Base-by-base conservation (phyloP, 30 jellyfish, hydroid and myxozoan genomes). In the Rhopilema esculentum region DNA sequence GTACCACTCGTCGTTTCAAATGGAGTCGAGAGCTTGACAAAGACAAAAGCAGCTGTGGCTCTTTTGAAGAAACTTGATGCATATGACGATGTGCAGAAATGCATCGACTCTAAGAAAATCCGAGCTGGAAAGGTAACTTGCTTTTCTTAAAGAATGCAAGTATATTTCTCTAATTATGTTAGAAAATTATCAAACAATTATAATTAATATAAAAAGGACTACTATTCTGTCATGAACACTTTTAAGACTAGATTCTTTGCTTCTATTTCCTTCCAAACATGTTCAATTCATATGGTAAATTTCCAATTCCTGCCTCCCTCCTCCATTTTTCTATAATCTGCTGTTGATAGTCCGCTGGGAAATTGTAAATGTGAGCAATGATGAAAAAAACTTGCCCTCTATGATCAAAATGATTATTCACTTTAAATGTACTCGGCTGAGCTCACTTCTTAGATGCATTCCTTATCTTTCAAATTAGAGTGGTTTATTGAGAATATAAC, bases 11-110 rank as follows among this genome's bases (percentile, higher is more conserved):
- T 93, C 57, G 84, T 95, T 64, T 48, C 91, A n/a, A 86, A 91
- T 88, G 92, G 89, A 6, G 72, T 83, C 51, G 98, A 88, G 73
- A 88, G 97, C 65, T 48, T 93, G 73, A 93, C 98, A 28, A 93
- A 93, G 40, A 93, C 98, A 16, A 93, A 86, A 29, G 95, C 98
- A 19, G 98, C 98, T 2, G 93, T 93, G n/a, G 91, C 90, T 4
- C 88, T 93, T 1, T 71, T 93, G 28, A 88, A 93, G 49, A 81
- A 75, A 40, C 22, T 93, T 63, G 85, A 84, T 77, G 98, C 98
- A 0, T 93, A 93, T 68, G 98, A 93, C 50, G 98, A 93, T 88
- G 96, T 93, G 0, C 90, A 88, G 82, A 83, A 84, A 53, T 93
- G 98, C 49, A 95, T 89, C 75, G 98, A 93, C 31, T 88, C 97